A percentile compares a stretch with the other conserved stretches of the same genome.
These are phyloP conservation scores for Sebastes variabilis DNA, from an alignment of 2,797 vertebrate genomes.

Conservation along the genomic window DNA sequence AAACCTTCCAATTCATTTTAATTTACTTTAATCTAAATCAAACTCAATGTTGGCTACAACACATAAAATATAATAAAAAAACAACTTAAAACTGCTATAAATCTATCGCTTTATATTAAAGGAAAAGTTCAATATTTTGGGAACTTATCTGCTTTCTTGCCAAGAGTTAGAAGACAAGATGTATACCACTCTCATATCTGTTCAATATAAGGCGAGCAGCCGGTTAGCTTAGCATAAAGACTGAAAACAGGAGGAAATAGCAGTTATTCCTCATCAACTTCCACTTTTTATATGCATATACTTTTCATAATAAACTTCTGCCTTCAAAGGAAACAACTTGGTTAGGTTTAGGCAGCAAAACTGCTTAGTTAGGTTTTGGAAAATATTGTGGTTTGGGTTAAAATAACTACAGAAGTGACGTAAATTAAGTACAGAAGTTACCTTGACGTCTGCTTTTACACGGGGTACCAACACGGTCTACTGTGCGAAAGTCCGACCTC, in stretches of 20 bases:
- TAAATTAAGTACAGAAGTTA: too few relatives aligned
- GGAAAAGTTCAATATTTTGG: neutral
- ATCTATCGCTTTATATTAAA: neutral
- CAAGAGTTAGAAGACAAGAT: neutral
- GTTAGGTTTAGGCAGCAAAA: rapidly evolving
- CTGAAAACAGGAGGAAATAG: neutral
- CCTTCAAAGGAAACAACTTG: too few relatives aligned
- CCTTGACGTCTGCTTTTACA: too few relatives aligned
- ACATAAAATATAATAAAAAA: neutral
- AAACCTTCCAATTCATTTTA: neutral
- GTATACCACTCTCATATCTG: neutral
- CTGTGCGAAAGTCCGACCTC: too few relatives aligned
- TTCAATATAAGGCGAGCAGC: too few relatives aligned
- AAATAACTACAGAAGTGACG: too few relatives aligned
- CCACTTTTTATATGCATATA: too few relatives aligned
- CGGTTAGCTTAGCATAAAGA: neutral
- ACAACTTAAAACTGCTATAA: neutral
- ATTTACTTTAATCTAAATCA: neutral
- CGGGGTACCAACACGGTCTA: too few relatives aligned
- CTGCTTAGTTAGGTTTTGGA: too few relatives aligned
- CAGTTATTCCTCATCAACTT: too few relatives aligned
- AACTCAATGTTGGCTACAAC: neutral
- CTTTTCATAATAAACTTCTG: too few relatives aligned
- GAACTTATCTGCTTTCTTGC: neutral
- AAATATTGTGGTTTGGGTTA: too few relatives aligned